phyloP scores from a whole-genome alignment of 2,888 invertebrate species.

The Pasiphila rectangulata region DNA sequence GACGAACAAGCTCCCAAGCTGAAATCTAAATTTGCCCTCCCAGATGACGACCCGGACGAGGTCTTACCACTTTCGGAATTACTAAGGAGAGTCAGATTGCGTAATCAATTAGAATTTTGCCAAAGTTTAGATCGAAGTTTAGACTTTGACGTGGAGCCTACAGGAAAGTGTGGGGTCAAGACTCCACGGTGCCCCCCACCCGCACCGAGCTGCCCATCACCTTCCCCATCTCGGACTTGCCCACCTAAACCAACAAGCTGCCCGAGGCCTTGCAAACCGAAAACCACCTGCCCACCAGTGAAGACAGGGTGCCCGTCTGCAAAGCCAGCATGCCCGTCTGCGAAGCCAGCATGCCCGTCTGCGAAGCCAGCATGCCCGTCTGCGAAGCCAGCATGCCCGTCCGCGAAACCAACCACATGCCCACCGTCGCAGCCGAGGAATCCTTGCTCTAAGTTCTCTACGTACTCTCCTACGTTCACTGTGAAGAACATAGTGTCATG shows the following conservation, averaged over 20 bases:
- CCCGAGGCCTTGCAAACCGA: conserved; percentile 25
- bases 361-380: too few relatives aligned
- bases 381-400: too few relatives aligned
- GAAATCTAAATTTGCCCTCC: not conserved
- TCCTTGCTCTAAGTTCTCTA: too few relatives aligned
- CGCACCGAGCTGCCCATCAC: conserved; percentile 10
- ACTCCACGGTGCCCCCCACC: conserved; percentile 21
- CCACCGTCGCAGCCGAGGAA: too few relatives aligned
- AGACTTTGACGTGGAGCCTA: conserved; percentile 26
- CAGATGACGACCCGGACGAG: conserved; percentile 27
- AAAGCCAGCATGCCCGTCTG: too few relatives aligned
- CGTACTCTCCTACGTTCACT: too few relatives aligned
- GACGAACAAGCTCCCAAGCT: not conserved
- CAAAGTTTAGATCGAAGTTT: conserved; percentile 17
- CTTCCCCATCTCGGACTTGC: conserved; percentile 14
- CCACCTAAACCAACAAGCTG: conserved; percentile 26
- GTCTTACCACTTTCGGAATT: conserved; percentile 48
- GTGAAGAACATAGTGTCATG: too few relatives aligned
- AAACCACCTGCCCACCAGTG: too few relatives aligned
- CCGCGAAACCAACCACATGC: too few relatives aligned
- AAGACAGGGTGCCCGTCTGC: too few relatives aligned
- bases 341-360: too few relatives aligned
- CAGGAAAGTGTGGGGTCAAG: conserved; percentile 34
- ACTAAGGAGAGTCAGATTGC: conserved; percentile 46
- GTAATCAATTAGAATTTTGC: conserved; percentile 40